Percentiles rank a stretch among this genome's conserved stretches.
These are phyloP conservation scores for Psilanteris sp. DNA, from an alignment of 1,140 invertebrate genomes.

Conservation along the genomic window DNA sequence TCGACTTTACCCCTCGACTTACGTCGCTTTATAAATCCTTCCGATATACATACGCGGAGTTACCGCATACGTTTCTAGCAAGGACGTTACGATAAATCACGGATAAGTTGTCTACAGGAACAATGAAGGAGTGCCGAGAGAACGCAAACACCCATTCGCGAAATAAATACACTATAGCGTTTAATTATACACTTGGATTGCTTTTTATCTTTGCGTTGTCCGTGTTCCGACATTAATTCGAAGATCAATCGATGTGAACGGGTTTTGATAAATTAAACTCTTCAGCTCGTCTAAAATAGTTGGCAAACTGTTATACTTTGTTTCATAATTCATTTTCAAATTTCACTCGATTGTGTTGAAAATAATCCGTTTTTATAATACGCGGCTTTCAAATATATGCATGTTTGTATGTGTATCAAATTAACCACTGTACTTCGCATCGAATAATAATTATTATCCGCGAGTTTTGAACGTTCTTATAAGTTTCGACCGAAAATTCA, in stretches of 20 bases:
- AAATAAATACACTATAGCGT: slow-evolving; percentile 39
- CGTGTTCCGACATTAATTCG: slow-evolving; percentile 14
- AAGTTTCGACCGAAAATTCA: too few species aligned
- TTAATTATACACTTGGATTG: slow-evolving; percentile 17
- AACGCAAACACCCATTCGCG: slow-evolving; percentile 40
- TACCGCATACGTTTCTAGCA: slow-evolving; percentile 56
- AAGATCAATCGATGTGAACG: slow-evolving; percentile 25
- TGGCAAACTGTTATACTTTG: too few species aligned
- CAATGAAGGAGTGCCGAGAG: slow-evolving; percentile 51
- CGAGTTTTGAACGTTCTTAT: too few species aligned
- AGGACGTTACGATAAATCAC: slow-evolving; percentile 60
- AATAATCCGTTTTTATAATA: too few species aligned
- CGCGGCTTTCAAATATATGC: too few species aligned
- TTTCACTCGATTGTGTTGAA: too few species aligned
- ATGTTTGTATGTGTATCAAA: too few species aligned
- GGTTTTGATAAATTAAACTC: too few species aligned
- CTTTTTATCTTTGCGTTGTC: not conserved
- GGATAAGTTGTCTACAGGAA: slow-evolving; percentile 52
- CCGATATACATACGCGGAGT: slow-evolving; percentile 61
- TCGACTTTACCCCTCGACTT: slow-evolving; percentile 44
- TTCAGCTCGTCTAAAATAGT: too few species aligned
- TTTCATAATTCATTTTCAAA: too few species aligned
- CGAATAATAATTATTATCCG: too few species aligned
- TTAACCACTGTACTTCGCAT: too few species aligned
- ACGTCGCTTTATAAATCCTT: slow-evolving; percentile 67